A percentile compares a stretch with the other conserved stretches of the same genome.
These are phyloP conservation scores for Petrophora chlorosata DNA, from an alignment of 2,888 invertebrate species.

Conservation along the genomic window DNA sequence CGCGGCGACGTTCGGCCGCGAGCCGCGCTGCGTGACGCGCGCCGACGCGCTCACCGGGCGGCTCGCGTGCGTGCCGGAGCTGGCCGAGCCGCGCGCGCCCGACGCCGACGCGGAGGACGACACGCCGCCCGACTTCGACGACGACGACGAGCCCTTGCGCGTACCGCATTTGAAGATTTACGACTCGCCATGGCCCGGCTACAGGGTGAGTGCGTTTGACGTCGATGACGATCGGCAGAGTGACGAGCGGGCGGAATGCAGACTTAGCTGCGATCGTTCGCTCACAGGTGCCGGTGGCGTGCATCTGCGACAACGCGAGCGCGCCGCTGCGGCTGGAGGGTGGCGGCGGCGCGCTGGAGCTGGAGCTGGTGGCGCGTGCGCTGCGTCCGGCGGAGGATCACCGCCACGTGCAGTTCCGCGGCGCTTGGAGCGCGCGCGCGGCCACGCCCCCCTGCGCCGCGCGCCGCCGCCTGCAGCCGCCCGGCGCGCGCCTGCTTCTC, in stretches of 20 bases:
- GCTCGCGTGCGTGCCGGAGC: constrained; percentile 63
- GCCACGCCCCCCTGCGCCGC: constrained; percentile 57
- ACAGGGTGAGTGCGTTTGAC: constrained; percentile 74
- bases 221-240: no score
- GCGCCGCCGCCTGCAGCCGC: constrained; percentile 52
- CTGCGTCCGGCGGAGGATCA: constrained; percentile 92
- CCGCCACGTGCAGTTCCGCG: constrained; percentile 91
- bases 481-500: constrained; percentile 63
- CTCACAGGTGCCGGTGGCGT: constrained; percentile 86
- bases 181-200: constrained; percentile 89
- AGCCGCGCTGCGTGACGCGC: constrained; percentile 86
- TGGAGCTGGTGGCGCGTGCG: constrained; percentile 89
- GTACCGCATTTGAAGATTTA: constrained; percentile 84
- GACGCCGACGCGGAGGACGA: constrained; percentile 42
- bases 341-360: constrained; percentile 85
- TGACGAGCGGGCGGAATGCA: no score
- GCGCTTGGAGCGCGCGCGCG: constrained; percentile 71
- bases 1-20: constrained; percentile 88
- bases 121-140: constrained; percentile 41
- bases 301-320: constrained; percentile 90
- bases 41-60: constrained; percentile 89
- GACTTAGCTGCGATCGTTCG: neutral
- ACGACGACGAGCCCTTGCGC: constrained; percentile 68
- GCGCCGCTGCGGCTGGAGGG: constrained; percentile 55
- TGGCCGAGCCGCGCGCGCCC: constrained; percentile 41